These are phyloP conservation scores for Tarsius wallacei DNA, from an alignment of 2,797 vertebrate species.

Conservation along the genomic window DNA sequence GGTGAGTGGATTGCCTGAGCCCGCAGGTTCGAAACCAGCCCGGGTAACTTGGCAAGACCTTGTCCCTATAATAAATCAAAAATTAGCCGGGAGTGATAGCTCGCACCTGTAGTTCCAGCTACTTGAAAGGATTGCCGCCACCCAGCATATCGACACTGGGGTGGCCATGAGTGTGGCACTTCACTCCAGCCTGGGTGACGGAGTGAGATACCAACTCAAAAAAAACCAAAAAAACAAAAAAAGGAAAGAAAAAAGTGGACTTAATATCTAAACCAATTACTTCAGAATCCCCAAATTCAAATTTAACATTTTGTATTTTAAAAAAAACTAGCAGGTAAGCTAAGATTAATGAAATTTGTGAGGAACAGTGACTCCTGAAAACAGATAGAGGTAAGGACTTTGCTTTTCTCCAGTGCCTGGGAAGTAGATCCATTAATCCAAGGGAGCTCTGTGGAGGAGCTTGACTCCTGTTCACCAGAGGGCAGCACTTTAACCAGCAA, in stretches of 20 bases:
- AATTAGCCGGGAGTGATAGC: too few relatives aligned
- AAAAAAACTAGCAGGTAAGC: not conserved
- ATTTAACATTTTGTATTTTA: not conserved
- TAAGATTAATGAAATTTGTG: not conserved
- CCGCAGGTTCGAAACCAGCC: too few relatives aligned
- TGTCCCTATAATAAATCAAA: too few relatives aligned
- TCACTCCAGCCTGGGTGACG: too few relatives aligned
- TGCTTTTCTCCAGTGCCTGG: not conserved
- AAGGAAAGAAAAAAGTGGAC: not conserved
- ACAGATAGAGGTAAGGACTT: not conserved
- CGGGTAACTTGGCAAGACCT: too few relatives aligned
- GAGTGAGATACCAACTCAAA: too few relatives aligned
- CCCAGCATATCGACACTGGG: too few relatives aligned
- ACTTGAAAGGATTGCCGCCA: too few relatives aligned
- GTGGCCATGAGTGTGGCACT: too few relatives aligned
- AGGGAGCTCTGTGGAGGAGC: not conserved
- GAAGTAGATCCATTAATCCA: fast-evolving
- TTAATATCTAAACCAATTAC: not conserved
- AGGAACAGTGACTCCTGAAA: not conserved
- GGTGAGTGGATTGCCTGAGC: too few relatives aligned
- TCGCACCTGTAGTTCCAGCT: too few relatives aligned
- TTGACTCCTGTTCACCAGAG: conserved; percentile 61
- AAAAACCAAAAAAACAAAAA: too few relatives aligned
- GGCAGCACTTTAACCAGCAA: conserved; percentile 41
- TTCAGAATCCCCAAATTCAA: conserved; percentile 22